phyloP scores from a whole-genome alignment of 2,113 vertebrate species.

The Tupaia tana region DNA sequence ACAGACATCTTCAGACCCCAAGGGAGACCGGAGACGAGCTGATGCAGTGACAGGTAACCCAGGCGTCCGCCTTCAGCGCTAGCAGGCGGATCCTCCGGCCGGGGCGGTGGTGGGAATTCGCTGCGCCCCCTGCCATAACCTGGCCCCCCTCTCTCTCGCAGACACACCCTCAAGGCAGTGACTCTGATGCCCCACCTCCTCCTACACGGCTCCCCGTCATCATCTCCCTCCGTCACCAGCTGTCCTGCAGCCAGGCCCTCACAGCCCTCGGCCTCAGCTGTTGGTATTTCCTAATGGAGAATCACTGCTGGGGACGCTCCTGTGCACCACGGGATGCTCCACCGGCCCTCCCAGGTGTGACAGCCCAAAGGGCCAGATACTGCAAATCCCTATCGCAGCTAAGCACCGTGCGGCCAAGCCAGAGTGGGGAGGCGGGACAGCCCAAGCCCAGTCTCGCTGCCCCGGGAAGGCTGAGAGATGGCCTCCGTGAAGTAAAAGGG shows the following conservation, averaged over 20 bases:
- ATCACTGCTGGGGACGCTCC: neutral
- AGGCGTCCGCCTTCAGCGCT: no score
- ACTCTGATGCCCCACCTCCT: rapidly evolving
- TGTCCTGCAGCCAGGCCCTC: neutral
- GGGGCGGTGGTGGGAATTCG: neutral
- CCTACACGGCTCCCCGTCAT: neutral
- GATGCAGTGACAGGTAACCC: no score
- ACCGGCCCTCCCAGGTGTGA: neutral
- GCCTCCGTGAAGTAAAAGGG: no score
- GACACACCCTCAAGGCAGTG: rapidly evolving
- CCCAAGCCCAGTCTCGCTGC: no score
- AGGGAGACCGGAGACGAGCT: neutral
- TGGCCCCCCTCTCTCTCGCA: neutral
- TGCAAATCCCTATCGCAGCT: no score
- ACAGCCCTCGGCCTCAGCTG: neutral
- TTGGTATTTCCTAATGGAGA: rapidly evolving
- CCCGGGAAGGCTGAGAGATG: no score
- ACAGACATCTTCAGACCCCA: neutral
- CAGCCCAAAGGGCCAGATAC: rapidly evolving
- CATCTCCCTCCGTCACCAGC: neutral
- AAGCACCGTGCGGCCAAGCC: no score
- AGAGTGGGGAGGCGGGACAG: no score
- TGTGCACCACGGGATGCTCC: rapidly evolving
- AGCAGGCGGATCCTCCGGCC: no score
- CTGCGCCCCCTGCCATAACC: no score